Conservation (phyloP, 1,140 invertebrate species). For the Tyrophagus putrescentiae region DNA sequence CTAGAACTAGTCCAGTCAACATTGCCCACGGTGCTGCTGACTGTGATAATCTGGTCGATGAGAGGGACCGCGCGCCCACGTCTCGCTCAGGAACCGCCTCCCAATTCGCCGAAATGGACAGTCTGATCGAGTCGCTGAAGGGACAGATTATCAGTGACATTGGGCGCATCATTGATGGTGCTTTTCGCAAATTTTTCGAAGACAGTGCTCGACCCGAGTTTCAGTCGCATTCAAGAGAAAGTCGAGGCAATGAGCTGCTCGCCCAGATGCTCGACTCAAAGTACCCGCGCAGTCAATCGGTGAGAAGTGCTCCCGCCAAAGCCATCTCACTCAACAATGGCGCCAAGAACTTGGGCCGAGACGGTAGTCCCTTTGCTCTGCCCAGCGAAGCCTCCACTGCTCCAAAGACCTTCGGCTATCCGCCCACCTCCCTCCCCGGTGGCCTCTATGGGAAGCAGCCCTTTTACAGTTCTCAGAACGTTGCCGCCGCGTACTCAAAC, state of each 20-base stretch:
- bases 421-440: background rate
- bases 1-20: conserved; percentile 19
- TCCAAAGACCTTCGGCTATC: conserved; percentile 9
- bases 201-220: conserved; percentile 34
- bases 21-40: conserved; percentile 19
- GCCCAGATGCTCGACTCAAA: conserved; percentile 64
- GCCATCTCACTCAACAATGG: conserved; percentile 9
- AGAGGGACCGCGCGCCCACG: background rate
- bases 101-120: conserved; percentile 54
- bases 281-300: conserved; percentile 59
- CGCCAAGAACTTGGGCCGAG: conserved; percentile 37
- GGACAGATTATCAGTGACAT: conserved; percentile 69
- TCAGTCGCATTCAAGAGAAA: conserved; percentile 15
- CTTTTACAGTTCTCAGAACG: background rate
- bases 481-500: conserved; percentile 4
- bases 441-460: conserved; percentile 1
- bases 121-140: conserved; percentile 70
- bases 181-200: conserved; percentile 65
- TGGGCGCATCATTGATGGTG: conserved; percentile 55
- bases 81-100: background rate
- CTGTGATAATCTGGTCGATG: background rate
- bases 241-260: conserved; percentile 19
- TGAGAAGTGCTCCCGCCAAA: background rate
- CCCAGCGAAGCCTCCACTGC: conserved; percentile 17
- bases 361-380: conserved; percentile 31